Percentiles rank a stretch among this genome's conserved stretches.
Evolutionary conservation across 2,888 invertebrate species (phyloP).

Genomic region (Galerucella calmariensis): DNA sequence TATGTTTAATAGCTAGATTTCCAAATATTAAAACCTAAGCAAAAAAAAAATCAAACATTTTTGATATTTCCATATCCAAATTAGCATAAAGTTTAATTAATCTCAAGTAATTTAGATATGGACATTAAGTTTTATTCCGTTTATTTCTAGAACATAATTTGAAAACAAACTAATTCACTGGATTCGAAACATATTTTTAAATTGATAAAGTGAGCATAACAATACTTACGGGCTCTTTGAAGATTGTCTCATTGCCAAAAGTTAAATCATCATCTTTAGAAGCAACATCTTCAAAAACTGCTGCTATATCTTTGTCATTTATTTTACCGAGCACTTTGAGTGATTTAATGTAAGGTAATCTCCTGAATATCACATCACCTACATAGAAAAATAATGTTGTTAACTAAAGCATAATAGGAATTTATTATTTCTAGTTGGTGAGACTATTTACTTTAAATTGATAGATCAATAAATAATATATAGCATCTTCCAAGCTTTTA

Average conservation of each 20-base stretch:
- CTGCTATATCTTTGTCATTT: constrained; percentile 52
- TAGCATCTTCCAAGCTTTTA: no score
- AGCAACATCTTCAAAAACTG: constrained; percentile 55
- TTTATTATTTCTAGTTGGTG: no score
- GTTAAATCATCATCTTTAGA: constrained; percentile 49
- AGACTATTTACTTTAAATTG: no score
- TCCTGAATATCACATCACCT: constrained; percentile 59
- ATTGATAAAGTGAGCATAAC: not conserved
- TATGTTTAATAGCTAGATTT: constrained; percentile 53
- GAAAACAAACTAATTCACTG: no score
- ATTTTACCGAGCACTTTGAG: constrained; percentile 53
- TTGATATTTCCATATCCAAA: no score
- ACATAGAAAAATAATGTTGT: constrained; percentile 37
- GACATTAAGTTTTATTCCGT: no score
- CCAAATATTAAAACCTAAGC: constrained; percentile 56
- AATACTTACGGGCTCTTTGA: constrained; percentile 52
- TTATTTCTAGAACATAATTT: no score
- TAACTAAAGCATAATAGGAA: constrained; percentile 17
- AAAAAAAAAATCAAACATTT: not conserved
- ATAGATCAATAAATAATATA: no score
- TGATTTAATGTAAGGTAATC: constrained; percentile 54
- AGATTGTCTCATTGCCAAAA: constrained; percentile 50
- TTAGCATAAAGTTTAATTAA: no score
- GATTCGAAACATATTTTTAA: no score
- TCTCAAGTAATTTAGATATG: no score